These are phyloP conservation scores for Xiphophorus hellerii DNA, from an alignment of 2,113 vertebrate species.

Conservation along the genomic window DNA sequence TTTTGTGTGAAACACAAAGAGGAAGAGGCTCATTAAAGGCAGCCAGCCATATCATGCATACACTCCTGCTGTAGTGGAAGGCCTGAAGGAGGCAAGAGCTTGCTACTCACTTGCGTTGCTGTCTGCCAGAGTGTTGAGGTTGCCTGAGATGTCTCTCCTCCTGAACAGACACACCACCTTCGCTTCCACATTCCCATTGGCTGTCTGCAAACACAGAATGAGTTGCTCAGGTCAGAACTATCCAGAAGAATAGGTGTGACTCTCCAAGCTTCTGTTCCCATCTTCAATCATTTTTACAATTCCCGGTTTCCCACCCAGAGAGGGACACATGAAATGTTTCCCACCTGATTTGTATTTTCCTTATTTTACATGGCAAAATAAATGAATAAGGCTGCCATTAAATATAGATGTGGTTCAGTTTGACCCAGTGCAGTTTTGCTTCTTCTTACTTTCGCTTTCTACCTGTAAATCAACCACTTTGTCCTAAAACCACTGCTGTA, in stretches of 20 bases:
- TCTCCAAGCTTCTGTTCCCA: too few relatives aligned
- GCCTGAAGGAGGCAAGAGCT: not conserved
- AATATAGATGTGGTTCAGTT: not conserved
- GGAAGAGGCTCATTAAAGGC: conserved; percentile 25
- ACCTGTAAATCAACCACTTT: not conserved
- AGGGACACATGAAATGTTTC: not conserved
- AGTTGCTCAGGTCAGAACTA: not conserved
- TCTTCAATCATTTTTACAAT: not conserved
- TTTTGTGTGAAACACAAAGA: conserved; percentile 36
- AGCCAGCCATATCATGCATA: conserved; percentile 13
- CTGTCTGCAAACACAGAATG: conserved; percentile 79
- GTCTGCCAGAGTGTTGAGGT: conserved; percentile 92
- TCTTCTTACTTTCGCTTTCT: not conserved
- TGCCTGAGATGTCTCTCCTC: conserved; percentile 91
- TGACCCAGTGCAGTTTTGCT: not conserved
- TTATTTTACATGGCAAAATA: not conserved
- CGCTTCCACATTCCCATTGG: conserved; percentile 93
- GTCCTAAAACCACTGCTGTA: not conserved
- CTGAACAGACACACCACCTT: conserved; percentile 94
- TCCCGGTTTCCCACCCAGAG: not conserved
- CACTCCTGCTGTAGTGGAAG: not conserved
- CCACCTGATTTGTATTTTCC: not conserved
- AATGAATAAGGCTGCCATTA: not conserved
- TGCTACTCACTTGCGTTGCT: conserved; percentile 90
- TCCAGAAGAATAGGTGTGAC: not conserved